Evolutionary conservation across 2,113 vertebrate genomes (phyloP).

Genomic region (Setophaga petechia): DNA sequence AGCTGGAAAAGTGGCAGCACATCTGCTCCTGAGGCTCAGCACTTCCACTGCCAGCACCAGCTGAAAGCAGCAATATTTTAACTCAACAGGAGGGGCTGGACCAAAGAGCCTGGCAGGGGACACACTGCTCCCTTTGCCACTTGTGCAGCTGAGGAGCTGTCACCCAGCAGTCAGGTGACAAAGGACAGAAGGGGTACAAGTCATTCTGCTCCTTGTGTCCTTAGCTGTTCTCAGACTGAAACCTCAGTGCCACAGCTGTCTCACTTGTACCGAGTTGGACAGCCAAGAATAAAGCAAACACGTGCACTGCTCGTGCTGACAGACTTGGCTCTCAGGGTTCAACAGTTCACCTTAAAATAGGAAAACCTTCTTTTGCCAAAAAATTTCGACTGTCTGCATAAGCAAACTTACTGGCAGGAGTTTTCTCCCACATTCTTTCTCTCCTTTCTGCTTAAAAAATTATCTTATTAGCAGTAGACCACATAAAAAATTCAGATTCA

Average conservation of each 20-base stretch:
- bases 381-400: not conserved
- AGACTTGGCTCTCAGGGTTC: not conserved
- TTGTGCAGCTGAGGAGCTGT: rapidly evolving
- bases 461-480: not conserved
- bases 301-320: not conserved
- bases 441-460: not conserved
- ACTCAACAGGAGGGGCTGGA: not conserved
- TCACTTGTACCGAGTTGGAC: not conserved
- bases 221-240: not conserved
- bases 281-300: not conserved
- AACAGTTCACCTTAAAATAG: not conserved
- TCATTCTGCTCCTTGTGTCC: not conserved
- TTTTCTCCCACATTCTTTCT: not conserved
- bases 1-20: not conserved
- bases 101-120: not conserved
- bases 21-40: not conserved
- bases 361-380: not conserved
- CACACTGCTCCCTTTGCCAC: not conserved
- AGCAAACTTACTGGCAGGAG: not conserved
- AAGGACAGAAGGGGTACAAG: not conserved
- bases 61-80: not conserved
- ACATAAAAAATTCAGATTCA: not conserved
- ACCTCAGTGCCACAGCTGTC: not conserved
- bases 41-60: not conserved
- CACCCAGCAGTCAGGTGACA: rapidly evolving